These are phyloP conservation scores for Luperina nickerlii DNA, from an alignment of 2,888 invertebrate species.

Conservation along the genomic window DNA sequence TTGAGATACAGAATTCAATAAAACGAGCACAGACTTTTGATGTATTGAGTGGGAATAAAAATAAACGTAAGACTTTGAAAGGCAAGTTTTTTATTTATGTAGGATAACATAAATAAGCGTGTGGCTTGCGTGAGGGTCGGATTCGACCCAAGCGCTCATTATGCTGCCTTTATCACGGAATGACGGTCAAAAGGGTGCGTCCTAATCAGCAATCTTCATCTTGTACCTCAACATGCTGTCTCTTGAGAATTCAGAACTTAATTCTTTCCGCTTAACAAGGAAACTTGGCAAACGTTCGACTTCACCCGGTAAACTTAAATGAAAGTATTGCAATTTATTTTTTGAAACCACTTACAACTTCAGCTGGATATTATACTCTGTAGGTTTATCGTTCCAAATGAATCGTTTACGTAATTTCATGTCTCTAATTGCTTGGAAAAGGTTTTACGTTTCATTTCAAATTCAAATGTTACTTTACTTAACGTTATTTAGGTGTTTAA, in stretches of 20 bases:
- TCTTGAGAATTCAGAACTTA: constrained; percentile 64
- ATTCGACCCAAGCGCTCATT: constrained; percentile 59
- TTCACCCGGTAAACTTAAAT: constrained; percentile 68
- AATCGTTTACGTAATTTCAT: constrained; percentile 37
- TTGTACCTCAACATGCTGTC: constrained; percentile 54
- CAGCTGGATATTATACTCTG: constrained; percentile 22
- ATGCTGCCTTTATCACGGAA: constrained; percentile 64
- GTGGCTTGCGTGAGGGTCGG: constrained; percentile 52
- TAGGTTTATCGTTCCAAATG: constrained; percentile 40
- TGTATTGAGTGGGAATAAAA: constrained; percentile 34
- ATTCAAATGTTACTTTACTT: constrained; percentile 38
- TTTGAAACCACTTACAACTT: constrained; percentile 43
- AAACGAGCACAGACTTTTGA: constrained; percentile 24
- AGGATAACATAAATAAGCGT: constrained; percentile 36
- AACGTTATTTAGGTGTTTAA: constrained; percentile 33
- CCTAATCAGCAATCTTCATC: constrained; percentile 64
- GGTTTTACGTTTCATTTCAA: constrained; percentile 31
- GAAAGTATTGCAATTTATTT: constrained; percentile 69
- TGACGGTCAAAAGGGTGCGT: constrained; percentile 61
- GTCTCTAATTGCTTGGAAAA: constrained; percentile 32
- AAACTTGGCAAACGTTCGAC: constrained; percentile 66
- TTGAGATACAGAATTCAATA: constrained; percentile 49
- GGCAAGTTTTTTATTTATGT: constrained; percentile 23
- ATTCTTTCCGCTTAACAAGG: constrained; percentile 69
- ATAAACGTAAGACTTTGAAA: constrained; percentile 19